Percentiles rank a stretch among this genome's conserved stretches.
Conservation (phyloP, 2,113 vertebrate genomes). For the Caranx melampygus region DNA sequence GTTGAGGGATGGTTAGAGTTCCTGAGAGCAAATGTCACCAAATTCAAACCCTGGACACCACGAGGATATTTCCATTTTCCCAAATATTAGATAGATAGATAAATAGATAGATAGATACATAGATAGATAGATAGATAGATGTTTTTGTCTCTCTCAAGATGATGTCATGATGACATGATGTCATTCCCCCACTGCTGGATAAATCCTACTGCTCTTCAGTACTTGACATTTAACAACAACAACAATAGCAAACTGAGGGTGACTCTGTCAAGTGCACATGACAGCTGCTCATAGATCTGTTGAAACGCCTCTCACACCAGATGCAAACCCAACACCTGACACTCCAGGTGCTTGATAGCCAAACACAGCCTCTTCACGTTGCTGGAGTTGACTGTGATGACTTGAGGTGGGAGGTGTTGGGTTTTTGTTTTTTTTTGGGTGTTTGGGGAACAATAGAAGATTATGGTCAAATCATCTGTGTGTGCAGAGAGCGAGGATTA, state of each 20-base stretch:
- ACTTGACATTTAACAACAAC: constrained; percentile 53
- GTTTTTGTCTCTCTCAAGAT: no score
- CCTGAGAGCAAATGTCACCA: background rate
- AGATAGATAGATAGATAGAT: no score
- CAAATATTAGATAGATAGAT: background rate
- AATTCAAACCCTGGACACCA: background rate
- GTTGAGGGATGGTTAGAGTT: background rate
- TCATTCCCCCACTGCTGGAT: background rate
- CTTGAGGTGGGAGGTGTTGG: constrained; percentile 5
- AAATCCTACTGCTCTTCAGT: background rate
- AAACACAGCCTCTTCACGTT: constrained; percentile 46
- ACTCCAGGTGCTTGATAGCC: constrained; percentile 13
- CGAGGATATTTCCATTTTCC: background rate
- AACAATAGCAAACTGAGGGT: constrained; percentile 49
- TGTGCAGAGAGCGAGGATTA: background rate
- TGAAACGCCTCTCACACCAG: constrained; percentile 51
- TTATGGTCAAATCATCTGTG: background rate
- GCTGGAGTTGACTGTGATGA: background rate
- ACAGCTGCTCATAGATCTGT: constrained; percentile 35
- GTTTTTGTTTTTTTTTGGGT: background rate
- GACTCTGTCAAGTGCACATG: constrained; percentile 39
- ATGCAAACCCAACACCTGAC: constrained; percentile 19
- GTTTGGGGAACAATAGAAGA: background rate
- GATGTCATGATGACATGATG: background rate
- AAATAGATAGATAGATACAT: no score